These are phyloP conservation scores for Schizotus pectinicornis DNA, from an alignment of 2,888 invertebrate species.

Conservation along the genomic window DNA sequence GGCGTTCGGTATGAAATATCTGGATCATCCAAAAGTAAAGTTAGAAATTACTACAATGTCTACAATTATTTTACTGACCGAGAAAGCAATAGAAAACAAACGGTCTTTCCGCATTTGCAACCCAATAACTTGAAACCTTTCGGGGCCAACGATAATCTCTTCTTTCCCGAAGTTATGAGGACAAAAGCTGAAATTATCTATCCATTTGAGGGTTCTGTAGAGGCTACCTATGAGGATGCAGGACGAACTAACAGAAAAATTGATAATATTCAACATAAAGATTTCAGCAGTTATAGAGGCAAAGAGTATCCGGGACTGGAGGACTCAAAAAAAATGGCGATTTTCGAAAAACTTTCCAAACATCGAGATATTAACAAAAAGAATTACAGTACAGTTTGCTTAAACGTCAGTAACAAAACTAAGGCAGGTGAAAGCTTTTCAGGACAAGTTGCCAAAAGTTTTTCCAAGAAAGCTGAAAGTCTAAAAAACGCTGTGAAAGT, in stretches of 20 bases:
- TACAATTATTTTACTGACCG: constrained; percentile 1
- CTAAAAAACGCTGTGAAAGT: no score
- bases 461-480: not conserved
- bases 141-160: constrained; percentile 12
- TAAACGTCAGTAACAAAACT: not conserved
- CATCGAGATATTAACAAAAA: constrained; percentile 1
- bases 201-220: not conserved
- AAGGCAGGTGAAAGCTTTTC: not conserved
- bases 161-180: not conserved
- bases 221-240: not conserved
- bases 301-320: constrained; percentile 10
- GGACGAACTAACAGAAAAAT: not conserved
- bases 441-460: not conserved
- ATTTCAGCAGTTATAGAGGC: constrained; percentile 10
- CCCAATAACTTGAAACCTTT: constrained; percentile 16
- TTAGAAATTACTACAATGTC: constrained; percentile 10
- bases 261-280: constrained; percentile 6
- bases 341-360: constrained; percentile 4
- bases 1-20: not conserved
- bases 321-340: constrained; percentile 6
- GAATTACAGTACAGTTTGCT: constrained; percentile 14
- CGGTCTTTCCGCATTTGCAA: constrained; percentile 16
- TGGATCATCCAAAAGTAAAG: not conserved
- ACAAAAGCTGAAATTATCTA: constrained; percentile 7
- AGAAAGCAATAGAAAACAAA: not conserved